Evolutionary conservation across 2,888 invertebrate genomes (phyloP).

Genomic region (Gastracanthus pulcherrimus): DNA sequence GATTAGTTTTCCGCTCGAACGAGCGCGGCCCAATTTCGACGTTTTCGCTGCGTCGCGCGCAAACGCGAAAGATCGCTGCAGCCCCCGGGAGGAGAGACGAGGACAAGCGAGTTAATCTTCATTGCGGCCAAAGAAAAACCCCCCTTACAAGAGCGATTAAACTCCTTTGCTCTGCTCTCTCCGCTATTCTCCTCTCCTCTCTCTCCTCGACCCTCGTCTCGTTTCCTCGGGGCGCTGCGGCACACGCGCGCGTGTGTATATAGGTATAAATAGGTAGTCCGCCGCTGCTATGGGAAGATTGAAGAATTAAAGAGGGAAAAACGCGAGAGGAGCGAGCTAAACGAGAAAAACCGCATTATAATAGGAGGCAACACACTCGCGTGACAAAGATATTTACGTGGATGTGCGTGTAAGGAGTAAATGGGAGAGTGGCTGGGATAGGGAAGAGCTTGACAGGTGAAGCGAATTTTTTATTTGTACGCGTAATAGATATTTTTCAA

Average conservation of each 20-base stretch:
- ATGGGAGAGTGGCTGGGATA: neutral
- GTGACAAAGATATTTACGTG: constrained; percentile 7
- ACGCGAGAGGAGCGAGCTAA: neutral
- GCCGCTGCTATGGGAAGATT: neutral
- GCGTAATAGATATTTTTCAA: too few relatives aligned
- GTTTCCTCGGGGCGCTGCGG: constrained; percentile 3
- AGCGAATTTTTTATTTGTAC: too few relatives aligned
- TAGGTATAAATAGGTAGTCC: too few relatives aligned
- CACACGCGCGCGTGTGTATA: neutral
- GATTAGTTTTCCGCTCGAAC: constrained; percentile 55
- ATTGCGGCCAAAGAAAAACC: constrained; percentile 51
- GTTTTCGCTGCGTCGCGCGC: constrained; percentile 17
- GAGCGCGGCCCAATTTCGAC: constrained; percentile 52
- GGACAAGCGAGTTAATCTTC: constrained; percentile 50
- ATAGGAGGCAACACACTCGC: neutral
- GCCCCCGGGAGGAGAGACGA: neutral
- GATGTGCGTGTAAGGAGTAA: neutral
- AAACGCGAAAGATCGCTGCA: constrained; percentile 46
- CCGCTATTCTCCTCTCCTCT: neutral
- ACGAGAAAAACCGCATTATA: constrained; percentile 4
- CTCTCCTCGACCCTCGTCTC: constrained; percentile 3
- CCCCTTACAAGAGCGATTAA: constrained; percentile 49
- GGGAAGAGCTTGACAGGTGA: too few relatives aligned
- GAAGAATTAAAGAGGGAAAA: constrained; percentile 26
- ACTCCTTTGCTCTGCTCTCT: neutral